phyloP scores from a whole-genome alignment of 2,797 vertebrate species.

The Anableps anableps region DNA sequence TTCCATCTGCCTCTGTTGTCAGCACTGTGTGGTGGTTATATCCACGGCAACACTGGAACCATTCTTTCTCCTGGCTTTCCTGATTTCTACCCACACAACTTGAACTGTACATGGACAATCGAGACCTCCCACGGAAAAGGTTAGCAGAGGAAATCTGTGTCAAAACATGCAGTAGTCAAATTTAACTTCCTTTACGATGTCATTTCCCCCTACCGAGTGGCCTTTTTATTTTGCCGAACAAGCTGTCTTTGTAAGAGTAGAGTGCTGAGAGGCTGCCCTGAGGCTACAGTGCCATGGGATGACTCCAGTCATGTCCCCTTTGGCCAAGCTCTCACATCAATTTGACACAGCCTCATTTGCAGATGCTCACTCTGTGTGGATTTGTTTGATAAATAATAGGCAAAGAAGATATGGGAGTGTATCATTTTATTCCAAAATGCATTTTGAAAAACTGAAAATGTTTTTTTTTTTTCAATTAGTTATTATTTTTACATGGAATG shows the following conservation, averaged over 20 bases:
- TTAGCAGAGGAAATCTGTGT: slow-evolving; percentile 70
- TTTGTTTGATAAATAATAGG: slow-evolving; percentile 42
- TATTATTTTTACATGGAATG: neutral
- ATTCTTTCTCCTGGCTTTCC: slow-evolving; percentile 97
- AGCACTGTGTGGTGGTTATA: slow-evolving; percentile 97
- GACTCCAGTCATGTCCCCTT: slow-evolving; percentile 49
- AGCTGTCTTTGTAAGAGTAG: slow-evolving; percentile 49
- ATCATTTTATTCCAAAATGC: neutral
- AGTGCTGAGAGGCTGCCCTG: slow-evolving; percentile 58
- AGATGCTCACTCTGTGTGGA: slow-evolving; percentile 20
- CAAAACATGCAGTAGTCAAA: slow-evolving; percentile 64
- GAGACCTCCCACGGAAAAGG: slow-evolving; percentile 98
- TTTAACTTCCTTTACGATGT: slow-evolving; percentile 64
- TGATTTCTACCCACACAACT: slow-evolving; percentile 98
- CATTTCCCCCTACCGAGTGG: slow-evolving; percentile 49
- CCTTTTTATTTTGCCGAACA: slow-evolving; percentile 60
- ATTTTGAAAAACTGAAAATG: slow-evolving; percentile 11
- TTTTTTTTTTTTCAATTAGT: neutral
- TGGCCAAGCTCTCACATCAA: slow-evolving; percentile 37
- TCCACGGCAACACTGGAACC: slow-evolving; percentile 93
- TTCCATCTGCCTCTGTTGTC: slow-evolving; percentile 15
- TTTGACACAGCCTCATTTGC: slow-evolving; percentile 53
- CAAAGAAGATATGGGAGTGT: slow-evolving; percentile 2
- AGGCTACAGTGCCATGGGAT: slow-evolving; percentile 45
- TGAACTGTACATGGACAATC: slow-evolving; percentile 98